Percentiles rank a stretch among this genome's conserved stretches.
These are phyloP conservation scores for Poicephalus gulielmi DNA, from an alignment of 2,113 vertebrate genomes.

Conservation along the genomic window DNA sequence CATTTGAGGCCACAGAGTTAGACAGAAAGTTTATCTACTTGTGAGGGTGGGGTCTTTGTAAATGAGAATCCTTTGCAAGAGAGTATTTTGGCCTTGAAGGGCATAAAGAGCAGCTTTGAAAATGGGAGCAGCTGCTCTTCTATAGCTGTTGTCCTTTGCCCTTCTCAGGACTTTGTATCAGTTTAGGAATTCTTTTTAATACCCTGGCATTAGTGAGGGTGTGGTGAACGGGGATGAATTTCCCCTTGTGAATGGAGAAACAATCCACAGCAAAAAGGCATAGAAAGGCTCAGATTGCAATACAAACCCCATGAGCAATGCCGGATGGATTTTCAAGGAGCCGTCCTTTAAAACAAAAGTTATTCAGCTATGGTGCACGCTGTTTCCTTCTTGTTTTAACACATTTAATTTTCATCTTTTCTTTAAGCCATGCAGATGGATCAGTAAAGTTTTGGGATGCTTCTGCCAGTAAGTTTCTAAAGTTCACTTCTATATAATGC, in stretches of 20 bases:
- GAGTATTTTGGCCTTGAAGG: neutral
- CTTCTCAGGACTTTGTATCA: neutral
- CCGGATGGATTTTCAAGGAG: neutral
- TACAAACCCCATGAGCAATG: neutral
- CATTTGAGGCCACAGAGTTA: neutral
- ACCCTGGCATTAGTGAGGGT: neutral
- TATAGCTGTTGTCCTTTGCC: neutral
- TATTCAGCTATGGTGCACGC: neutral
- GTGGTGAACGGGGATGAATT: neutral
- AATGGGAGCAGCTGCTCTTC: neutral
- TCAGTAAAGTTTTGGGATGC: slow-evolving; percentile 97
- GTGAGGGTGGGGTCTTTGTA: neutral
- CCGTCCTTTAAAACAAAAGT: neutral
- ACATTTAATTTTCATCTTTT: slow-evolving; percentile 67
- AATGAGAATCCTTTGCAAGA: neutral
- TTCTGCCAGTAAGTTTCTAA: slow-evolving; percentile 87
- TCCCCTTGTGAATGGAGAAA: neutral
- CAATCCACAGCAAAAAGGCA: neutral
- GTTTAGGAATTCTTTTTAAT: neutral
- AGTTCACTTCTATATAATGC: slow-evolving; percentile 23
- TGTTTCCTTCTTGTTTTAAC: slow-evolving; percentile 38
- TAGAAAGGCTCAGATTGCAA: neutral
- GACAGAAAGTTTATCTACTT: neutral
- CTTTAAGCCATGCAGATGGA: slow-evolving; percentile 93
- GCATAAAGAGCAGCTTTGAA: neutral